Conservation (phyloP, 2,797 vertebrate genomes). For the Anabacerthia variegaticeps region DNA sequence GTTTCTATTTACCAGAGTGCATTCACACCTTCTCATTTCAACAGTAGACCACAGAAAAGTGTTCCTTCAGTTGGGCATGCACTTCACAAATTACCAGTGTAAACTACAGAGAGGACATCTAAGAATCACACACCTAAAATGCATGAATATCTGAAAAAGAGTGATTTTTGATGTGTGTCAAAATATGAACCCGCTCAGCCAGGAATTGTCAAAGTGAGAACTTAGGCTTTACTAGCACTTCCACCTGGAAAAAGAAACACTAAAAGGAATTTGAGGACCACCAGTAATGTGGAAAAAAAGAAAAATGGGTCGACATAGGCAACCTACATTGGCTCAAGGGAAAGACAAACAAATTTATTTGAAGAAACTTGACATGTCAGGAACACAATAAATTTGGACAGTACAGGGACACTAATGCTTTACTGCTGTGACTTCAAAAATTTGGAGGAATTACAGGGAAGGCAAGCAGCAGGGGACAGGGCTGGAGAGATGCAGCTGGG, state of each 20-base stretch:
- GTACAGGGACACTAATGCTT: neutral
- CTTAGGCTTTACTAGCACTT: neutral
- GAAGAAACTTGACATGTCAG: neutral
- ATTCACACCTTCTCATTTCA: neutral
- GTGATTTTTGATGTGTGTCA: neutral
- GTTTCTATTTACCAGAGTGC: neutral
- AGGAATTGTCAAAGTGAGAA: neutral
- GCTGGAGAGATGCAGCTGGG: neutral
- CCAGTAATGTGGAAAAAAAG: neutral
- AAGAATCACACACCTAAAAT: neutral
- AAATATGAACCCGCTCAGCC: neutral
- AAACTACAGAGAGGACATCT: neutral
- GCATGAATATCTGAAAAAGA: neutral
- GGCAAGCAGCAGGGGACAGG: neutral
- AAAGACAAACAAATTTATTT: neutral
- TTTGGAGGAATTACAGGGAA: neutral
- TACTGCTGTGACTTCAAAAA: neutral
- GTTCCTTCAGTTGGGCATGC: neutral
- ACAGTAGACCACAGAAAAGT: neutral
- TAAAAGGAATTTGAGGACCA: neutral
- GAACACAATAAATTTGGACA: neutral
- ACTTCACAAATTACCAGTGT: neutral
- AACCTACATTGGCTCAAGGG: neutral
- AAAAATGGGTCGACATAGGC: rapidly evolving
- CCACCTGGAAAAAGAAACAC: neutral